These are phyloP conservation scores for Meteorus sp. DNA, from an alignment of 1,140 invertebrate genomes.

Conservation along the genomic window DNA sequence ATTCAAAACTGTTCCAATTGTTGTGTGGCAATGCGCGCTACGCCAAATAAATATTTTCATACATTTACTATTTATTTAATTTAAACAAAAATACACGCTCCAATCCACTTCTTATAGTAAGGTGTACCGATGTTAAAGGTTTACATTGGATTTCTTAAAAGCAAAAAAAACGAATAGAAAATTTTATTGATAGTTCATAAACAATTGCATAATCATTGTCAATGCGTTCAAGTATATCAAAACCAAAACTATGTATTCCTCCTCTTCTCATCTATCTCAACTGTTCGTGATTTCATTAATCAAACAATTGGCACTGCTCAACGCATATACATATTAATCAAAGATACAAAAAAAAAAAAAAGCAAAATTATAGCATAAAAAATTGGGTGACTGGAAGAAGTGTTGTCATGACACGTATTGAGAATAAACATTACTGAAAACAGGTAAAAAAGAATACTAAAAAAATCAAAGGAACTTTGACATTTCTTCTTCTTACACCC, in stretches of 20 bases:
- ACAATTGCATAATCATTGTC: constrained; percentile 30
- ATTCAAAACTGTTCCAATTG: neutral
- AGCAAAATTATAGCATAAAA: constrained; percentile 13
- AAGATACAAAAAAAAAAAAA: constrained; percentile 14
- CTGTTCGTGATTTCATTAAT: constrained; percentile 29
- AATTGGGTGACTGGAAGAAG: constrained; percentile 30
- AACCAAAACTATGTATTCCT: constrained; percentile 37
- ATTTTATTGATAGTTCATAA: constrained; percentile 30
- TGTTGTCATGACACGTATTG: constrained; percentile 24
- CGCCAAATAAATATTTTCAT: constrained; percentile 11
- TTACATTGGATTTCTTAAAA: constrained; percentile 56
- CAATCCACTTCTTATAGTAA: constrained; percentile 61
- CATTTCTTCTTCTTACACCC: constrained; percentile 30
- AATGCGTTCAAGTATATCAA: constrained; percentile 35
- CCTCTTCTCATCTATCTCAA: constrained; percentile 29
- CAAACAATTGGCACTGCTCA: constrained; percentile 33
- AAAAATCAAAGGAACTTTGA: constrained; percentile 17
- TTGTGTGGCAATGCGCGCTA: constrained; percentile 26
- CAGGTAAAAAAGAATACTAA: neutral
- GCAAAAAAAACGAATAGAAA: constrained; percentile 9
- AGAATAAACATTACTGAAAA: neutral
- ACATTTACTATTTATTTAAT: constrained; percentile 27
- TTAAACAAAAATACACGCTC: constrained; percentile 44
- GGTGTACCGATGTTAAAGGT: constrained; percentile 53
- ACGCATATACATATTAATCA: constrained; percentile 23